Percentiles rank a stretch among this genome's conserved stretches.
phyloP scores from a whole-genome alignment of 2,888 invertebrate genomes.

The Luffia ferchaultella region DNA sequence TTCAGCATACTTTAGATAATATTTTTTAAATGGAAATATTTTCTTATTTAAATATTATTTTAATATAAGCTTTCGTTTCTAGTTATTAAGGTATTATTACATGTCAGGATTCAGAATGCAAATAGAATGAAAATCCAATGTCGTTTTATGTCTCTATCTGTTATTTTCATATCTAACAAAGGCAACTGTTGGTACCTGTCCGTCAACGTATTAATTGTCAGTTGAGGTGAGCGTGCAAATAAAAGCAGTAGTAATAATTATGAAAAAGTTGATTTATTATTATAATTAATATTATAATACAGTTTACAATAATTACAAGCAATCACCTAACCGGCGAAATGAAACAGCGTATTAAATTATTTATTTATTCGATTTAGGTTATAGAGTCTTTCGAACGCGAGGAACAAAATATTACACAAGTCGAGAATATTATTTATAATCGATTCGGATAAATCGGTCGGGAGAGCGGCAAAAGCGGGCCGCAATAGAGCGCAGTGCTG shows the following conservation, averaged over 20 bases:
- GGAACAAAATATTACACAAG: slow-evolving; percentile 66
- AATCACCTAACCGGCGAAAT: slow-evolving; percentile 66
- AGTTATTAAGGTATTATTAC: no score
- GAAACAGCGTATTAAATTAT: slow-evolving; percentile 62
- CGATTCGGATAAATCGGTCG: slow-evolving; percentile 59
- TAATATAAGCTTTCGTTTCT: no score
- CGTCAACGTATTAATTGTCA: no score
- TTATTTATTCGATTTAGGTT: slow-evolving; percentile 52
- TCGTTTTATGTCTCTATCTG: no score
- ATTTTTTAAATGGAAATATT: no score
- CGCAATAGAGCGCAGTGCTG: slow-evolving; percentile 4
- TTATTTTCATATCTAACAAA: no score
- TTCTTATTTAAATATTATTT: no score
- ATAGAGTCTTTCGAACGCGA: slow-evolving; percentile 64
- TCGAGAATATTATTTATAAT: slow-evolving; percentile 63
- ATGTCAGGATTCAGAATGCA: no score
- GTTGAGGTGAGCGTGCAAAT: no score
- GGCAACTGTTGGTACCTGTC: no score
- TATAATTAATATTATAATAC: slow-evolving; percentile 67
- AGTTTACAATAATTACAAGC: slow-evolving; percentile 68
- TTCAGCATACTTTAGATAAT: no score
- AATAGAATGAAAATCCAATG: no score
- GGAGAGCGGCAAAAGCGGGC: slow-evolving; percentile 54
- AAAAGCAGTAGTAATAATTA: slow-evolving; percentile 58
- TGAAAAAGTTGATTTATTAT: slow-evolving; percentile 68